Percentiles rank a stretch among this genome's conserved stretches.
Conservation (phyloP, 2,113 vertebrate genomes). For the Pollachius pollachius region DNA sequence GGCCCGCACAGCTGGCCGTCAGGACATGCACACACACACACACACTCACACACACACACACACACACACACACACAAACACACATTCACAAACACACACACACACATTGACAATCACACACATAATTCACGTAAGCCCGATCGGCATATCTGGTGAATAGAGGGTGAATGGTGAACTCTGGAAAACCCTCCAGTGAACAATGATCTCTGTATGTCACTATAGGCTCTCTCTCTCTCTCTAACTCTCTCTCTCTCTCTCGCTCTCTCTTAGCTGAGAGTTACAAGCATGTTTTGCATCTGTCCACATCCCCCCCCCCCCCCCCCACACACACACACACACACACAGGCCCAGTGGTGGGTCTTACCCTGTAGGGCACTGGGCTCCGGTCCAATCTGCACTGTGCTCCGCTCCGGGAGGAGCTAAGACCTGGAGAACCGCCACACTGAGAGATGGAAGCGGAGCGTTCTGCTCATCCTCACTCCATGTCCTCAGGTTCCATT, state of each 20-base stretch:
- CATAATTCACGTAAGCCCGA: constrained; percentile 32
- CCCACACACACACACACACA: too few relatives aligned
- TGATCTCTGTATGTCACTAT: too few relatives aligned
- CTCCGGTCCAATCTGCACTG: background rate
- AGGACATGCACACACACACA: background rate
- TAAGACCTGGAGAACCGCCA: constrained; percentile 26
- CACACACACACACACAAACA: background rate
- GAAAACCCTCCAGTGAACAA: too few relatives aligned
- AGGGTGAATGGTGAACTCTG: too few relatives aligned
- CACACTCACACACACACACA: constrained; percentile 12
- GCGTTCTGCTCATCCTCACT: constrained; percentile 22
- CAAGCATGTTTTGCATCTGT: constrained; percentile 18
- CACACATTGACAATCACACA: background rate
- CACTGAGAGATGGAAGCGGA: constrained; percentile 38
- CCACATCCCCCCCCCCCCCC: constrained; percentile 7
- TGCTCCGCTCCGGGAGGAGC: too few relatives aligned
- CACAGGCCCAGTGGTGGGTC: too few relatives aligned
- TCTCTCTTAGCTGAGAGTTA: too few relatives aligned
- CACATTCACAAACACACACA: background rate
- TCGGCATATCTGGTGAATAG: background rate
- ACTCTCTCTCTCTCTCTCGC: too few relatives aligned
- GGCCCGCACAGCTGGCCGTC: constrained; percentile 54
- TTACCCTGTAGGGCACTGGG: too few relatives aligned
- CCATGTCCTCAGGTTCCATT: constrained; percentile 50
- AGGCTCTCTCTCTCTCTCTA: too few relatives aligned